These are phyloP conservation scores for Nipponacmea schrenckii DNA, from an alignment of 2,888 invertebrate genomes.

Conservation along the genomic window DNA sequence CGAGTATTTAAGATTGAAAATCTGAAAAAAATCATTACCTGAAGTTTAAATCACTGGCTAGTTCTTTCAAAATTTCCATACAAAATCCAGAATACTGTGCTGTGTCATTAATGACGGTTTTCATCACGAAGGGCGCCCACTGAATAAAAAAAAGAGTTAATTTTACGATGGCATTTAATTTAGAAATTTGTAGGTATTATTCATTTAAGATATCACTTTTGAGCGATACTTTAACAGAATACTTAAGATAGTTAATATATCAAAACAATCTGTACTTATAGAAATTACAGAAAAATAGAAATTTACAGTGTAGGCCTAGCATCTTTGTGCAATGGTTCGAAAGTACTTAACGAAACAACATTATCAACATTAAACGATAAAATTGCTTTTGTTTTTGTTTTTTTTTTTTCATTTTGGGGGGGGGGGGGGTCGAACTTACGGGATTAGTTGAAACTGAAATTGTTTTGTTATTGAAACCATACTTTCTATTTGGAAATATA, in stretches of 20 bases:
- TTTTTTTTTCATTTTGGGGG: too few species aligned
- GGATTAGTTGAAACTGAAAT: slow-evolving; percentile 38
- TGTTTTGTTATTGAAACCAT: slow-evolving; percentile 39
- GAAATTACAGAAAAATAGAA: too few species aligned
- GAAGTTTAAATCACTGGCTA: slow-evolving; percentile 28
- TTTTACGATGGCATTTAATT: neutral
- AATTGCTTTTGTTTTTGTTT: too few species aligned
- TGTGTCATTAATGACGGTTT: slow-evolving; percentile 9
- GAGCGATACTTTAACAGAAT: too few species aligned
- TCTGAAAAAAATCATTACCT: slow-evolving; percentile 17
- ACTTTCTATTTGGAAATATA: slow-evolving; percentile 42
- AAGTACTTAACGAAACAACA: too few species aligned
- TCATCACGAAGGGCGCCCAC: slow-evolving; percentile 32
- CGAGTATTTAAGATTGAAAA: neutral
- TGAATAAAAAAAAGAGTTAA: slow-evolving; percentile 14
- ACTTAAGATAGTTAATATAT: neutral
- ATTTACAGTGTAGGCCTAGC: too few species aligned
- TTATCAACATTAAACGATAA: too few species aligned
- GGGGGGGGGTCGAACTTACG: too few species aligned
- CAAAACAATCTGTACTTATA: too few species aligned
- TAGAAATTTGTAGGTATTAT: too few species aligned
- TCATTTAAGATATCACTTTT: too few species aligned
- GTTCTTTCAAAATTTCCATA: slow-evolving; percentile 27
- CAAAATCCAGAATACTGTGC: slow-evolving; percentile 27
- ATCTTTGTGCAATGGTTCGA: too few species aligned